Percentiles rank a stretch among this genome's conserved stretches.
Evolutionary conservation across 1,140 invertebrate genomes (phyloP).

Genomic region (Drosophila sechellia): DNA sequence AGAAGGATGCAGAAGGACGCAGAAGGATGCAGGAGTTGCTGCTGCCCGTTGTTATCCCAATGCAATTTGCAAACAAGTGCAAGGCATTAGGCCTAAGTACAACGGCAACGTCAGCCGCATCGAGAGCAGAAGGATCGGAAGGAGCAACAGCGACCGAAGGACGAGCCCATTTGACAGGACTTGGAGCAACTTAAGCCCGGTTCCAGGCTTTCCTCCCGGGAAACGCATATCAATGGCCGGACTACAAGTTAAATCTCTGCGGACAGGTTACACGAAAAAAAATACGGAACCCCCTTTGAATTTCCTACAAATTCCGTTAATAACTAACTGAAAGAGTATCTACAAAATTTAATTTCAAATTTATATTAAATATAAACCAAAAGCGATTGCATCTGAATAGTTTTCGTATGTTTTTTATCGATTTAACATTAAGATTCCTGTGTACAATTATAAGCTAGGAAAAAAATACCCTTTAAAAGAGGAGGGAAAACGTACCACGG

Average conservation of each 20-base stretch:
- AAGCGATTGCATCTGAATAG: too few relatives aligned
- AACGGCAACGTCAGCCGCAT: constrained; percentile 50
- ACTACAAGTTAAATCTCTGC: constrained; percentile 52
- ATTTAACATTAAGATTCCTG: too few relatives aligned
- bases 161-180: constrained; percentile 10
- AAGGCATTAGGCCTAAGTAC: constrained; percentile 70
- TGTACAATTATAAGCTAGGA: neutral
- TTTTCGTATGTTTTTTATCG: too few relatives aligned
- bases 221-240: constrained; percentile 24
- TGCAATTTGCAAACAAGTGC: constrained; percentile 77
- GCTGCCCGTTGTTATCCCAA: constrained; percentile 62
- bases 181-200: neutral
- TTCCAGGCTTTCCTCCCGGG: constrained; percentile 17
- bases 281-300: neutral
- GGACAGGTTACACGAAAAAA: constrained; percentile 7
- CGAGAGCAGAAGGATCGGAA: constrained; percentile 44
- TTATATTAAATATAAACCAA: too few relatives aligned
- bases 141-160: constrained; percentile 33
- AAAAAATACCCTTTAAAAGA: neutral
- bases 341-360: too few relatives aligned
- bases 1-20: neutral
- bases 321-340: too few relatives aligned
- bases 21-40: constrained; percentile 19
- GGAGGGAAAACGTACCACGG: neutral
- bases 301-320: too few relatives aligned